Percentiles rank a stretch among this genome's conserved stretches.
Evolutionary conservation across 2,113 vertebrate genomes (phyloP).

Genomic region (Chascanopsetta lugubris): DNA sequence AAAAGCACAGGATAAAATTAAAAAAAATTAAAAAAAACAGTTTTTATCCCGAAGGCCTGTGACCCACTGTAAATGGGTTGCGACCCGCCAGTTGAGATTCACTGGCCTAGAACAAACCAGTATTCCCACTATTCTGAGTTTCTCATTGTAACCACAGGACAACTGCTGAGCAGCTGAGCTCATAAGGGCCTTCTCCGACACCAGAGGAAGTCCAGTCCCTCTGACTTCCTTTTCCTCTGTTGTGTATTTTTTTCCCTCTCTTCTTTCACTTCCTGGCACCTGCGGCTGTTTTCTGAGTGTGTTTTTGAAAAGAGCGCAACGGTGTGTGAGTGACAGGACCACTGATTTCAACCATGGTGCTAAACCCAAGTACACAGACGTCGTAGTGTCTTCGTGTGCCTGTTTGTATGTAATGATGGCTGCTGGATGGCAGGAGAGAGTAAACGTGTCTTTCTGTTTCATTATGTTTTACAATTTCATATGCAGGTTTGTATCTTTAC

Average conservation of each 20-base stretch:
- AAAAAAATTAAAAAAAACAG: too few species aligned
- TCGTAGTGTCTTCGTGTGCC: slow-evolving; percentile 45
- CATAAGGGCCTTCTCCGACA: slow-evolving; percentile 37
- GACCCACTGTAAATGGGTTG: too few species aligned
- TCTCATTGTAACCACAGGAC: background rate
- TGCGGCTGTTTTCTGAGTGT: slow-evolving; percentile 42
- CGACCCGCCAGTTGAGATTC: too few species aligned
- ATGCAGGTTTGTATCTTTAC: slow-evolving; percentile 41
- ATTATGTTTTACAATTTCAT: slow-evolving; percentile 56
- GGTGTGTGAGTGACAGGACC: slow-evolving; percentile 46
- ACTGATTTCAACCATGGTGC: slow-evolving; percentile 73
- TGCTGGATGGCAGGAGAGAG: slow-evolving; percentile 72
- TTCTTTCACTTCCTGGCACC: slow-evolving; percentile 67
- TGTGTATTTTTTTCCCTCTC: slow-evolving; percentile 35
- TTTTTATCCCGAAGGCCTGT: too few species aligned
- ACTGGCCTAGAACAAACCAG: slow-evolving; percentile 13
- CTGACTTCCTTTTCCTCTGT: slow-evolving; percentile 59
- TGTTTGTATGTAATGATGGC: slow-evolving; percentile 58
- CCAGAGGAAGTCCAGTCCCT: slow-evolving; percentile 60
- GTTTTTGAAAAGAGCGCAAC: slow-evolving; percentile 30
- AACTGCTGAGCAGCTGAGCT: slow-evolving; percentile 28
- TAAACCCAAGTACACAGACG: slow-evolving; percentile 58
- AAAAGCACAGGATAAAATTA: too few species aligned
- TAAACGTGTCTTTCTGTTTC: slow-evolving; percentile 46
- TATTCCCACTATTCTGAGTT: background rate